Evolutionary conservation across 64 coral and sea anemone species (phyloP).

Genomic region (Montipora sp.): DNA sequence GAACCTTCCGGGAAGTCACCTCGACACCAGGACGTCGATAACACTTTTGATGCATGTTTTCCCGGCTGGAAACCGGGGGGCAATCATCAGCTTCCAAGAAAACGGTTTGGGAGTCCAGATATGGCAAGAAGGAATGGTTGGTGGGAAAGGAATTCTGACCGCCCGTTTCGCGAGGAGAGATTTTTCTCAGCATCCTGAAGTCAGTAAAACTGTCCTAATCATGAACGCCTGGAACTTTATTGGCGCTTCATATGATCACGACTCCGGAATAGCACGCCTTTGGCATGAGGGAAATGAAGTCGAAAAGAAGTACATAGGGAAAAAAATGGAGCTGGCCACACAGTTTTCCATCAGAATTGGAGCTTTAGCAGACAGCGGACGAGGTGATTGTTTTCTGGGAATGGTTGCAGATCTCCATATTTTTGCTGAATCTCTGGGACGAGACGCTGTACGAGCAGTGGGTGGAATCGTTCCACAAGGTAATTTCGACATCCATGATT

Average conservation of each 20-base stretch:
- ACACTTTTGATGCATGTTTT: conserved; percentile 65
- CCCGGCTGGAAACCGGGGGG: conserved; percentile 60
- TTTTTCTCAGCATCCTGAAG: neutral
- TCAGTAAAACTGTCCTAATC: conserved; percentile 45
- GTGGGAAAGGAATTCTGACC: conserved; percentile 55
- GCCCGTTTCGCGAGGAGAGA: conserved; percentile 47
- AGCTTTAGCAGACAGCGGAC: neutral
- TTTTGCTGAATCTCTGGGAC: conserved; percentile 39
- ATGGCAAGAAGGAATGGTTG: conserved; percentile 54
- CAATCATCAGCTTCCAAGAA: conserved; percentile 68
- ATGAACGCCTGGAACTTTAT: conserved; percentile 85
- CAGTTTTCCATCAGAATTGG: conserved; percentile 75
- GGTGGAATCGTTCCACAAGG: conserved; percentile 52
- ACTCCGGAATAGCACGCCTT: conserved; percentile 53
- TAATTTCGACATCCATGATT: neutral
- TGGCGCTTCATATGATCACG: conserved; percentile 68
- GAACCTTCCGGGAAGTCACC: conserved; percentile 6
- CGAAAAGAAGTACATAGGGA: conserved; percentile 28
- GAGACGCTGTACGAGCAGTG: conserved; percentile 16
- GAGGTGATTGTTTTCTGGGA: conserved; percentile 48
- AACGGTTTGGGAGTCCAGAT: conserved; percentile 67
- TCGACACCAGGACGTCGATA: conserved; percentile 72
- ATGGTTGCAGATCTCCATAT: conserved; percentile 51
- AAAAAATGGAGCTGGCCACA: conserved; percentile 66
- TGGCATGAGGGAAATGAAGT: conserved; percentile 86